phyloP scores from a whole-genome alignment of 1,140 invertebrate species.

The Lasioglossum albipes region DNA sequence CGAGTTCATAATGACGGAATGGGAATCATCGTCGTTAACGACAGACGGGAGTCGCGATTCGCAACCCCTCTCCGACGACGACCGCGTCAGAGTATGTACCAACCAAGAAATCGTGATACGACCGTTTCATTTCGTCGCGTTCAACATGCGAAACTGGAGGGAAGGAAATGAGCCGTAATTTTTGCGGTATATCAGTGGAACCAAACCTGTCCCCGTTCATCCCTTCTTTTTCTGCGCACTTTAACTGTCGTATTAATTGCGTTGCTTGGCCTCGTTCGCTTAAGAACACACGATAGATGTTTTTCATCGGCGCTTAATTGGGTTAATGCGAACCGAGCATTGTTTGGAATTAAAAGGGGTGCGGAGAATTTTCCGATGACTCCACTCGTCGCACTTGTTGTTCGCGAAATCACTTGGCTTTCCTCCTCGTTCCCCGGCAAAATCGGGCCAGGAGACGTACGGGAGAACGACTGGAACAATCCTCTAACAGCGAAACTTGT shows the following conservation, averaged over 20 bases:
- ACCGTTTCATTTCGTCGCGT: background rate
- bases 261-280: background rate
- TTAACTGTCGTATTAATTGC: background rate
- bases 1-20: constrained; percentile 17
- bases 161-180: constrained; percentile 7
- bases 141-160: constrained; percentile 3
- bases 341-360: background rate
- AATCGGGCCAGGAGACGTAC: constrained; percentile 28
- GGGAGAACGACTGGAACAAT: constrained; percentile 68
- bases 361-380: background rate
- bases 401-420: constrained; percentile 14
- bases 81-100: background rate
- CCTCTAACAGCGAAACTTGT: constrained; percentile 16
- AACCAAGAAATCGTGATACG: constrained; percentile 21
- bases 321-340: background rate
- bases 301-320: background rate
- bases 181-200: background rate
- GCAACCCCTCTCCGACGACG: background rate
- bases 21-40: constrained; percentile 39
- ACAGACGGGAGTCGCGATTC: constrained; percentile 11
- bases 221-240: background rate
- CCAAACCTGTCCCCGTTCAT: background rate
- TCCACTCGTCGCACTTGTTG: background rate
- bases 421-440: background rate
- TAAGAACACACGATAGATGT: background rate